A percentile compares a stretch with the other conserved stretches of the same genome.
These are phyloP conservation scores for Lamellibrachia luymesi DNA, from an alignment of 1,140 invertebrate species.

Conservation along the genomic window DNA sequence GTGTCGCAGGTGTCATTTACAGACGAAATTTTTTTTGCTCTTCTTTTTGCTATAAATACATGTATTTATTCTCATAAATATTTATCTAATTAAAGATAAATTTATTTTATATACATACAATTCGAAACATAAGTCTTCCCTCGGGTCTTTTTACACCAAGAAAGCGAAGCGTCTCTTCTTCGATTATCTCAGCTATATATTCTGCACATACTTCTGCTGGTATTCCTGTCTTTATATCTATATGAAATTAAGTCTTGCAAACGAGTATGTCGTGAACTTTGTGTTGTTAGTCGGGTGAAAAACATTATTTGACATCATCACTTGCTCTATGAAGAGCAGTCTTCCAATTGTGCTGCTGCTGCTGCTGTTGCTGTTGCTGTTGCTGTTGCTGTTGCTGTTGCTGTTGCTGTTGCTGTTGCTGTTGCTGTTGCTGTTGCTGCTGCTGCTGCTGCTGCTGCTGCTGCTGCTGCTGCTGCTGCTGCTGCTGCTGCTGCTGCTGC, in stretches of 20 bases:
- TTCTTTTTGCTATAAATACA: background rate
- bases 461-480: conserved; percentile 10
- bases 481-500: conserved; percentile 11
- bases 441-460: background rate
- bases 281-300: too few relatives aligned
- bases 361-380: conserved; percentile 14
- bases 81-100: background rate
- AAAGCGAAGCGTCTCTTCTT: too few relatives aligned
- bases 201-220: too few relatives aligned
- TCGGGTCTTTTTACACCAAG: too few relatives aligned
- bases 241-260: too few relatives aligned
- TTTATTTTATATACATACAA: too few relatives aligned
- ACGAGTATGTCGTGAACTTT: too few relatives aligned
- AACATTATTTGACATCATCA: too few relatives aligned
- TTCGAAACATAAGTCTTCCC: too few relatives aligned
- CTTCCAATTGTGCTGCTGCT: background rate
- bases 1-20: background rate
- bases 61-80: background rate
- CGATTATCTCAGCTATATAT: too few relatives aligned
- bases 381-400: background rate
- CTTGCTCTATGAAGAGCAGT: background rate
- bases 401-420: background rate
- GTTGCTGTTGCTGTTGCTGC: background rate
- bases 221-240: too few relatives aligned
- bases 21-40: background rate